Conservation (phyloP, 2,888 invertebrate species). For the Pandemis cinnamomeana region DNA sequence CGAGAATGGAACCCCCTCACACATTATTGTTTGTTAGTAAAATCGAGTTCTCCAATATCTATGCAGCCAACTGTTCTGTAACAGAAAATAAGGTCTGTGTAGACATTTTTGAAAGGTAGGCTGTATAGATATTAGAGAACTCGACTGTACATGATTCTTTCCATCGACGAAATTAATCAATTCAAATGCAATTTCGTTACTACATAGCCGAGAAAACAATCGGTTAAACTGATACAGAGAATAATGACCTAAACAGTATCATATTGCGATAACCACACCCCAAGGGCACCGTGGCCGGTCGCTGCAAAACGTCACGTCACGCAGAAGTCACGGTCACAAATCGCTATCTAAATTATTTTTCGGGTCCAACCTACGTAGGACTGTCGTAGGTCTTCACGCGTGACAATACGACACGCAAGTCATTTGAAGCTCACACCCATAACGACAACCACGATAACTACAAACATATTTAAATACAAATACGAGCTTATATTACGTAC, state of each 20-base stretch:
- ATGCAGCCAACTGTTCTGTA: too few relatives aligned
- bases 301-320: constrained; percentile 45
- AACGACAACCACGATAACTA: too few relatives aligned
- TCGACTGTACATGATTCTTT: too few relatives aligned
- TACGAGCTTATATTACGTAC: not conserved
- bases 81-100: too few relatives aligned
- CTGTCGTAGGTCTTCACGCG: constrained; percentile 51
- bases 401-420: constrained; percentile 4
- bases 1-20: not conserved
- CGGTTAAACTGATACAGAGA: constrained; percentile 31
- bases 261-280: constrained; percentile 46
- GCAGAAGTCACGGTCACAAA: constrained; percentile 57
- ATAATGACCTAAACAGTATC: constrained; percentile 46
- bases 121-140: too few relatives aligned
- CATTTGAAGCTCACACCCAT: too few relatives aligned
- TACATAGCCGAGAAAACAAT: constrained; percentile 15
- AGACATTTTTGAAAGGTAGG: too few relatives aligned
- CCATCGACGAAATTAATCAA: constrained; percentile 11
- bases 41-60: too few relatives aligned
- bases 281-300: constrained; percentile 48
- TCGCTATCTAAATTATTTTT: constrained; percentile 36
- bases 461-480: not conserved
- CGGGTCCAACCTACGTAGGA: constrained; percentile 45
- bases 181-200: constrained; percentile 24
- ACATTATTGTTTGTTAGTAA: not conserved